phyloP scores from a whole-genome alignment of 2,888 invertebrate species.

The Physocephala rufipes region DNA sequence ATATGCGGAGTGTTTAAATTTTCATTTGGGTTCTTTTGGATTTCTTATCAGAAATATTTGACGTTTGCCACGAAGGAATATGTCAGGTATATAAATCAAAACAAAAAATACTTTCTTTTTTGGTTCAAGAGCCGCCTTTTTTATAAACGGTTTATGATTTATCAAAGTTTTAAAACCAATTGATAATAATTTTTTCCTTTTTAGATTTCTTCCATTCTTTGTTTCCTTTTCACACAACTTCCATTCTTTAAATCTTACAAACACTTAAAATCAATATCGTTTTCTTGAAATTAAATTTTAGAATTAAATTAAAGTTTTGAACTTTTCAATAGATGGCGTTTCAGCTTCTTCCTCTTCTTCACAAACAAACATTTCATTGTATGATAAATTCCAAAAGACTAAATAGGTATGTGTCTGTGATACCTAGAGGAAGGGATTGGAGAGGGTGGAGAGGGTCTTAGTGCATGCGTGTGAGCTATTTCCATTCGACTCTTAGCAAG shows the following conservation, averaged over 20 bases:
- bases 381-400: background rate
- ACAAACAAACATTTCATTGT: background rate
- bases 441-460: background rate
- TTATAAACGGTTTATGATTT: background rate
- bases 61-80: too few relatives aligned
- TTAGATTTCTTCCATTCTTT: background rate
- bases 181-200: background rate
- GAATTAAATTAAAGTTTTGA: slow-evolving; percentile 13
- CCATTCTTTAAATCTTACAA: background rate
- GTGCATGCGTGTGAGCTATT: too few relatives aligned
- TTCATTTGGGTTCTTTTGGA: too few relatives aligned
- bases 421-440: background rate
- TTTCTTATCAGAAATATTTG: too few relatives aligned
- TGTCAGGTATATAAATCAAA: too few relatives aligned
- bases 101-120: too few relatives aligned
- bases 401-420: too few relatives aligned
- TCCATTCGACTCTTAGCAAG: too few relatives aligned
- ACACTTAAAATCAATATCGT: slow-evolving; percentile 15
- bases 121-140: too few relatives aligned
- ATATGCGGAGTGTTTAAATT: too few relatives aligned
- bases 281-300: slow-evolving; percentile 16
- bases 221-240: too few relatives aligned
- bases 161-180: background rate
- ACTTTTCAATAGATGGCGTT: background rate
- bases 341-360: background rate